Percentiles rank a stretch among this genome's conserved stretches.
These are phyloP conservation scores for Xenopus laevis DNA, from an alignment of 2,113 vertebrate genomes.

Conservation along the genomic window DNA sequence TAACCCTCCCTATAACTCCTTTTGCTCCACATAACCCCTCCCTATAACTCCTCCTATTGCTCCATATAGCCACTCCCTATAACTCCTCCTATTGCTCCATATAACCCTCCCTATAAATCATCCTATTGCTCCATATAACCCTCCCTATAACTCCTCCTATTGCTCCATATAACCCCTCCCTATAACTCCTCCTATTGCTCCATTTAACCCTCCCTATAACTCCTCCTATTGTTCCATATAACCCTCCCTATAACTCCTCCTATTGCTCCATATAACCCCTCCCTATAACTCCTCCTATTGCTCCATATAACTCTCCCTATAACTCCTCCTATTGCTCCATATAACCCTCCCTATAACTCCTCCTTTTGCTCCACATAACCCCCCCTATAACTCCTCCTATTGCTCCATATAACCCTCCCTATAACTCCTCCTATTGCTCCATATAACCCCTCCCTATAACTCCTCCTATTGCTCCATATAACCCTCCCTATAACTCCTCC, in stretches of 20 bases:
- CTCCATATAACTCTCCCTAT: neutral
- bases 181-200: conserved; percentile 4
- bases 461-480: too few relatives aligned
- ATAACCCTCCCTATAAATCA: neutral
- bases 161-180: conserved; percentile 7
- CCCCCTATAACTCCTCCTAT: too few relatives aligned
- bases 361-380: neutral
- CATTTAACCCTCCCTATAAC: neutral
- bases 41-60: too few relatives aligned
- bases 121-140: conserved; percentile 1
- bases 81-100: neutral
- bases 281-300: neutral
- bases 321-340: neutral
- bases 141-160: conserved; percentile 8
- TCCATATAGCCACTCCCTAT: too few relatives aligned
- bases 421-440: too few relatives aligned
- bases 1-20: too few relatives aligned
- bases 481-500: too few relatives aligned
- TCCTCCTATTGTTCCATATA: too few relatives aligned
- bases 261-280: conserved; percentile 12
- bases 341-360: conserved; percentile 5
- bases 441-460: too few relatives aligned
- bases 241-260: conserved; percentile 5
- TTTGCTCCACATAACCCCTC: too few relatives aligned
- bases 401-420: too few relatives aligned